Conservation (phyloP, 2,113 vertebrate species). For the Hypomesus transpacificus region DNA sequence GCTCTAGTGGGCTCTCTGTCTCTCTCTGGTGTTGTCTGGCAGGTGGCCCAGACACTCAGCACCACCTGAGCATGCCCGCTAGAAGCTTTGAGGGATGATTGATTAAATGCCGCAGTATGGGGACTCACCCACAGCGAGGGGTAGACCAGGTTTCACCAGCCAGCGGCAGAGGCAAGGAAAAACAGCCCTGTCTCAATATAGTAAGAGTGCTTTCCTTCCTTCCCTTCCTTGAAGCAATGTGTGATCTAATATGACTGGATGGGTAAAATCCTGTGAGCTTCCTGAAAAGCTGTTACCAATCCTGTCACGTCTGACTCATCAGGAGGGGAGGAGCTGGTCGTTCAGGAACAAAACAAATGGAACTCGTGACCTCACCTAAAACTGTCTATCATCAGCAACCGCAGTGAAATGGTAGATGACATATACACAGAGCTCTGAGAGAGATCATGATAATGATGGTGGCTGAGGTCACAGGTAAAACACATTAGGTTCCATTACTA, state of each 20-base stretch:
- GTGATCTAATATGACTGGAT: too few relatives aligned
- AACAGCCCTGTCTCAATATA: slow-evolving; percentile 15
- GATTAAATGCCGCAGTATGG: slow-evolving; percentile 43
- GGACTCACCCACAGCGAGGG: slow-evolving; percentile 21
- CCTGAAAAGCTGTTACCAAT: too few relatives aligned
- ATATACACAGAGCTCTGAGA: too few relatives aligned
- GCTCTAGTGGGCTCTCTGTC: slow-evolving; percentile 36
- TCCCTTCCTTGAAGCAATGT: too few relatives aligned
- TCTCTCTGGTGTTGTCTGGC: background rate
- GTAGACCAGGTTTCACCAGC: slow-evolving; percentile 25
- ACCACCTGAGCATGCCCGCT: slow-evolving; percentile 40
- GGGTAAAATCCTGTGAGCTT: too few relatives aligned
- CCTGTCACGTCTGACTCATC: too few relatives aligned
- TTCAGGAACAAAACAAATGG: too few relatives aligned
- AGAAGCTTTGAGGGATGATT: slow-evolving; percentile 39
- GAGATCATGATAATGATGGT: background rate
- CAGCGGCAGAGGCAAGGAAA: background rate
- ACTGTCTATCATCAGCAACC: too few relatives aligned
- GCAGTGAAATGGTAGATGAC: too few relatives aligned
- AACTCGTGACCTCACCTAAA: too few relatives aligned
- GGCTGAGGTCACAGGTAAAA: background rate
- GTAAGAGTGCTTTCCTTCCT: background rate
- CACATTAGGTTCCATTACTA: background rate
- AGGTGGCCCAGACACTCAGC: slow-evolving; percentile 41
- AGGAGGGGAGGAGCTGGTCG: too few relatives aligned